Evolutionary conservation across 2,113 vertebrate species (phyloP).

Genomic region (Riparia riparia): DNA sequence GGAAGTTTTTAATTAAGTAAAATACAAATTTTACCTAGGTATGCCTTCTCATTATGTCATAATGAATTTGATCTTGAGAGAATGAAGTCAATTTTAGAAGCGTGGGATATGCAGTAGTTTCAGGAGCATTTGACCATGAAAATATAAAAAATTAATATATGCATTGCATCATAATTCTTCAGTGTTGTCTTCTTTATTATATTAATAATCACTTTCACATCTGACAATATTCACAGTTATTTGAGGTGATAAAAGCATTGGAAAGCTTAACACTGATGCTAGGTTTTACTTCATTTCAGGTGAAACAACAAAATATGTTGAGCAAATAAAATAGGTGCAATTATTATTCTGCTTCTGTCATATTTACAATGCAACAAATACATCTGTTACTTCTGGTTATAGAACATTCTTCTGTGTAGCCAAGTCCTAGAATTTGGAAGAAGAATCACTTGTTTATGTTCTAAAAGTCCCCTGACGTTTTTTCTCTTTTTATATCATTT

Average conservation of each 20-base stretch:
- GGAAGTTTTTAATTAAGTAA: background rate
- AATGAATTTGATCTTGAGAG: background rate
- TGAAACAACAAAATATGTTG: background rate
- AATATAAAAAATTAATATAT: background rate
- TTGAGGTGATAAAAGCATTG: background rate
- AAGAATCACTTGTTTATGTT: background rate
- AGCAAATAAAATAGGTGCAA: background rate
- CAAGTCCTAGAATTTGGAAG: background rate
- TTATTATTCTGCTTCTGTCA: background rate
- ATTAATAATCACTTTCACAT: background rate
- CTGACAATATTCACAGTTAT: background rate
- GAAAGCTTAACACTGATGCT: background rate
- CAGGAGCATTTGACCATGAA: background rate
- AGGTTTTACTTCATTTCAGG: background rate
- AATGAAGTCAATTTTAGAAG: background rate
- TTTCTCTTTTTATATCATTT: constrained; percentile 80
- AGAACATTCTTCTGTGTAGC: background rate
- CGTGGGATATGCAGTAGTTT: background rate
- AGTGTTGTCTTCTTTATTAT: constrained; percentile 25
- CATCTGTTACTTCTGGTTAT: background rate
- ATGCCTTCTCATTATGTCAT: background rate
- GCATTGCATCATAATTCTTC: background rate
- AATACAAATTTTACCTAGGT: background rate
- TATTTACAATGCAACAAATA: background rate
- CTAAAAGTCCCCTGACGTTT: background rate